Conservation (phyloP, 2,888 invertebrate species). For the Sarcophaga carnaria region DNA sequence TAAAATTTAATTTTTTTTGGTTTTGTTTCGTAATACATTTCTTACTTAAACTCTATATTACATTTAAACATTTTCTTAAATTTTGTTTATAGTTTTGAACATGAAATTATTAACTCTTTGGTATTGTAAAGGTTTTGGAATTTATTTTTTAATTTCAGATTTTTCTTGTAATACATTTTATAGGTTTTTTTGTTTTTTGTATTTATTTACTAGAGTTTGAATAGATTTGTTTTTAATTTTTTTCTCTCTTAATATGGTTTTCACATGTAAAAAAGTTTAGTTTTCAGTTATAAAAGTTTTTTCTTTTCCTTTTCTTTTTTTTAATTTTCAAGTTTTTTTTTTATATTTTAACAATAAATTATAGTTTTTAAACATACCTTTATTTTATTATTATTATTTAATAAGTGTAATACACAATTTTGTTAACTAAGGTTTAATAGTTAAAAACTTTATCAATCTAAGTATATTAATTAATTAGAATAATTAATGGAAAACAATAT, state of each 20-base stretch:
- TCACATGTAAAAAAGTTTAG: conserved; percentile 53
- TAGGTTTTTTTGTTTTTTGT: conserved; percentile 13
- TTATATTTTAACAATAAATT: background rate
- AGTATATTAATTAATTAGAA: conserved; percentile 4
- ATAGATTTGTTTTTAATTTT: no score
- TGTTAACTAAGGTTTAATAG: conserved; percentile 65
- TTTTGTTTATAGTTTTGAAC: background rate
- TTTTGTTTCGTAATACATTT: background rate
- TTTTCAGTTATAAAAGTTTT: conserved; percentile 37
- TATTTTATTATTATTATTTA: background rate
- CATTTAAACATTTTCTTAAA: conserved; percentile 32
- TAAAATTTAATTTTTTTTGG: background rate
- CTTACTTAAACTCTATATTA: conserved; percentile 6
- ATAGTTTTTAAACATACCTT: background rate
- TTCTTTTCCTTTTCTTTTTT: background rate
- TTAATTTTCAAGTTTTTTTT: background rate
- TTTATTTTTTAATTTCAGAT: no score
- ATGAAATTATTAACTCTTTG: no score
- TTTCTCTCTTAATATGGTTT: background rate
- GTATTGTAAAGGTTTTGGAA: no score
- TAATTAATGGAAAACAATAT: conserved; percentile 18
- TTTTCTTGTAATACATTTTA: no score
- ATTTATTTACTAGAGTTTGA: no score
- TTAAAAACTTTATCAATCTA: conserved; percentile 49
- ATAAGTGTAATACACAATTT: conserved; percentile 34